A percentile compares a stretch with the other conserved stretches of the same genome.
These are phyloP conservation scores for Sycophila sp. DNA, from an alignment of 1,140 invertebrate genomes.

Conservation along the genomic window DNA sequence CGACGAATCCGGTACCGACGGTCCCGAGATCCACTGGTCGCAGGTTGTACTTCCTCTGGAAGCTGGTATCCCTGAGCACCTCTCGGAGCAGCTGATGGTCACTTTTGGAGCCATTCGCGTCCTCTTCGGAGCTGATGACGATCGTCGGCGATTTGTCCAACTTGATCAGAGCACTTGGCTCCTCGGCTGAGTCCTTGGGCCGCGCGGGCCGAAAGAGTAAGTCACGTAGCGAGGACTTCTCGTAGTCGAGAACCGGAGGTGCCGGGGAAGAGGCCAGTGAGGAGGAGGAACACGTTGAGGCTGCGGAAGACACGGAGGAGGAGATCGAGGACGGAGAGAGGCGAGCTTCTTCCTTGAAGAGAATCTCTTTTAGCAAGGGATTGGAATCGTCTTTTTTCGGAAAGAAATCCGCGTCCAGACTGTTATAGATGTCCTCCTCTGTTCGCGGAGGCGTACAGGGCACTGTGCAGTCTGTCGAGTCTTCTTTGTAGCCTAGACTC, in stretches of 20 bases:
- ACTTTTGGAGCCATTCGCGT: conserved; percentile 53
- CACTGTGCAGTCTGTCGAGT: conserved; percentile 64
- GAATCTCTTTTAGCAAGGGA: conserved; percentile 50
- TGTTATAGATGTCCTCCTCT: conserved; percentile 64
- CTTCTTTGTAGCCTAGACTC: conserved; percentile 62
- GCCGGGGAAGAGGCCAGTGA: conserved; percentile 42
- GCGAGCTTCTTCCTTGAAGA: conserved; percentile 44
- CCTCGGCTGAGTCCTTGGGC: background rate
- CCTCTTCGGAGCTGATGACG: conserved; percentile 42
- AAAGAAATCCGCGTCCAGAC: conserved; percentile 62
- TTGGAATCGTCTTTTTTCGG: conserved; percentile 57
- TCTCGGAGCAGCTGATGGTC: conserved; percentile 84
- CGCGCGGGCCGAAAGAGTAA: conserved; percentile 48
- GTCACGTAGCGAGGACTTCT: conserved; percentile 54
- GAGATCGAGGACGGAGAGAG: background rate
- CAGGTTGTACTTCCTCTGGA: conserved; percentile 83
- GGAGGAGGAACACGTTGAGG: conserved; percentile 43
- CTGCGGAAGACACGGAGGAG: conserved; percentile 26
- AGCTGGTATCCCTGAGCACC: conserved; percentile 82
- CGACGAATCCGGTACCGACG: conserved; percentile 69
- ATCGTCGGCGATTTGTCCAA: conserved; percentile 26
- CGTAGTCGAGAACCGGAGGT: conserved; percentile 39
- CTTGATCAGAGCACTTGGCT: conserved; percentile 13
- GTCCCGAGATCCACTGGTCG: conserved; percentile 76
- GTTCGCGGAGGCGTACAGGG: conserved; percentile 62